These are phyloP conservation scores for Gonocerus acuteangulatus DNA, from an alignment of 2,888 invertebrate genomes.

Conservation along the genomic window DNA sequence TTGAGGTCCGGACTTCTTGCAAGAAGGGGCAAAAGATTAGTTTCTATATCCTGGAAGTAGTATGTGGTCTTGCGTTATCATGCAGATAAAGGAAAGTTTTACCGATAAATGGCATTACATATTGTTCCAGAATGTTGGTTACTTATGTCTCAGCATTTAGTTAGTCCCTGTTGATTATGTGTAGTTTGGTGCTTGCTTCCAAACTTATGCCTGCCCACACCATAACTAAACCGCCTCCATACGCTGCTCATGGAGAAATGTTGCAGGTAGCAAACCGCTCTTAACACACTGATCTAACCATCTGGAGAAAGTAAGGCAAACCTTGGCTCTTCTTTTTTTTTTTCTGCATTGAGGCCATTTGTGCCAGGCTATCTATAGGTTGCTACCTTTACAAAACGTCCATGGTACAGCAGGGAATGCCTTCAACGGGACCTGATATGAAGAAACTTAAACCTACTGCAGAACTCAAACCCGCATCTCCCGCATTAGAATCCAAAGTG, in stretches of 20 bases:
- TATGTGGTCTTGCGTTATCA: background rate
- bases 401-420: too few species aligned
- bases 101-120: background rate
- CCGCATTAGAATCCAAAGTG: too few species aligned
- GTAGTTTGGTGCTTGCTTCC: background rate
- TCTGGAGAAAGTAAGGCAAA: background rate
- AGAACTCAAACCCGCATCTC: too few species aligned
- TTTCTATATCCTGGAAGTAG: background rate
- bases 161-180: background rate
- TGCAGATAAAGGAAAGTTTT: too few species aligned
- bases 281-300: background rate
- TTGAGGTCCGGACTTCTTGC: background rate
- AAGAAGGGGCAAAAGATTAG: background rate
- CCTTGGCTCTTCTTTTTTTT: background rate
- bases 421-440: too few species aligned
- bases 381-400: too few species aligned
- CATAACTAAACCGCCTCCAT: background rate
- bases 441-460: too few species aligned
- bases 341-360: too few species aligned
- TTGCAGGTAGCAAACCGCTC: background rate
- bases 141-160: background rate
- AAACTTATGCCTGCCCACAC: constrained; percentile 3
- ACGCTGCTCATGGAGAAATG: background rate
- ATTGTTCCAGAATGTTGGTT: background rate
- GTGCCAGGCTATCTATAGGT: too few species aligned